These are phyloP conservation scores for Amphiprion percula DNA, from an alignment of 2,113 vertebrate species.

Conservation along the genomic window DNA sequence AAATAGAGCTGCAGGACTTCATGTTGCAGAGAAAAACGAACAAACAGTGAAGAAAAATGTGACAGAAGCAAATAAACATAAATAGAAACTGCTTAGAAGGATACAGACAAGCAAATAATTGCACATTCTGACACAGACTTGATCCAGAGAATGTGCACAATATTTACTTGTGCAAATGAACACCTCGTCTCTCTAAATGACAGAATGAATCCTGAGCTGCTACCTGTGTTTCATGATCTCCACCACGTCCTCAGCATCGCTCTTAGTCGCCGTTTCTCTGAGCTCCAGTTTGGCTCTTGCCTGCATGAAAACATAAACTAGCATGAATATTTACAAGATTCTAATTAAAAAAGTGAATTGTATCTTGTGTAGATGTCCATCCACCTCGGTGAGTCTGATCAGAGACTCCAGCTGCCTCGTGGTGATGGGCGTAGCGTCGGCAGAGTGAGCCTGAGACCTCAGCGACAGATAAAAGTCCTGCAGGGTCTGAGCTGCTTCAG, in stretches of 20 bases:
- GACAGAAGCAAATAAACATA: too few relatives aligned
- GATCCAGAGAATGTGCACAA: too few relatives aligned
- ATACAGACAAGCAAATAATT: too few relatives aligned
- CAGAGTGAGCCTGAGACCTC: conserved; percentile 89
- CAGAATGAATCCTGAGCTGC: background rate
- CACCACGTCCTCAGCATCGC: conserved; percentile 96
- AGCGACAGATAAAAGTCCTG: conserved; percentile 96
- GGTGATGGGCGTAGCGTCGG: conserved; percentile 94
- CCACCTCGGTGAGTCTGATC: conserved; percentile 94
- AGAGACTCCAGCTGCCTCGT: conserved; percentile 96
- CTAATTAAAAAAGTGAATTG: background rate
- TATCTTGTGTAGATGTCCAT: background rate
- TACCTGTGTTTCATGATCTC: conserved; percentile 99
- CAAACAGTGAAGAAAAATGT: too few relatives aligned
- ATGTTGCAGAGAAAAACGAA: too few relatives aligned
- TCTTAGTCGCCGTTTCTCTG: conserved; percentile 90
- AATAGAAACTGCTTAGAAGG: too few relatives aligned
- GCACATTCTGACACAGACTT: too few relatives aligned
- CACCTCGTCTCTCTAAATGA: background rate
- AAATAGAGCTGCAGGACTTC: too few relatives aligned
- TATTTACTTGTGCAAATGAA: background rate
- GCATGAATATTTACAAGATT: background rate
- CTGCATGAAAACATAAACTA: conserved; percentile 75
- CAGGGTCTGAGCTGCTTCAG: conserved; percentile 91
- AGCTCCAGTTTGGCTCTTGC: conserved; percentile 95